Base-by-base conservation (phyloP, 1,140 invertebrate genomes). In the Diorhabda elongata region DNA sequence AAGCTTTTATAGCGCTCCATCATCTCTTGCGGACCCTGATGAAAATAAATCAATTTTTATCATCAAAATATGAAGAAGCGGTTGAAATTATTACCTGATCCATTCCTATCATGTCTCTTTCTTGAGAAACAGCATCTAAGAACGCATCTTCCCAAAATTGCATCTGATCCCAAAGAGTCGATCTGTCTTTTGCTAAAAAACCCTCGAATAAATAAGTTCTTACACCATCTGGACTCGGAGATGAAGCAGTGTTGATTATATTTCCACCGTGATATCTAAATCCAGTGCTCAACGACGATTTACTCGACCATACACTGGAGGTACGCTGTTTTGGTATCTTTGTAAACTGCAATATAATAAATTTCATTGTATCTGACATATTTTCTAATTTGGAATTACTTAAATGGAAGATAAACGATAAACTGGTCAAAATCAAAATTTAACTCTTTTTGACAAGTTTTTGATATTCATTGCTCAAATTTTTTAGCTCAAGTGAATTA, bases 61-160 rank as follows among this genome's bases (percentile, higher is more conserved):
- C 47, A 52, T n/a, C 47, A 3, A 52, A 52, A 52, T n/a, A 26
- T 26, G 26, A 2, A 26, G 26, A 26, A 26, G 26, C 26, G 26
- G 1, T 26, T 1, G 26, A 26, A 8, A 44, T 11, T 42, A 6
- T 68, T 74, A 81, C 80, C 79, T 99, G 97, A 84, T 99, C 98
- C 97, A 99, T 98, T 65, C 98, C 98, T 71, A 99, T 95, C 87
- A 99, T 96, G 80, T 99, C 98, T 64, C 98, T 85, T 81, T 99
- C 98, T 82, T 99, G 97, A 61, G 97, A 97, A 1, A 99, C 98
- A 0, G 97, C 96, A 83, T 99, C 98, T 42, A 99, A 84, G 80
- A 99, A 99, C 0, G 95, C 93, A 82, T 99, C 97, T 83, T 99
- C 98, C 98, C 98, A 99, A 82, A 99, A 99, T 78, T 99, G 96